phyloP scores from a whole-genome alignment of 2,888 invertebrate genomes.

The Corythucha ciliata region DNA sequence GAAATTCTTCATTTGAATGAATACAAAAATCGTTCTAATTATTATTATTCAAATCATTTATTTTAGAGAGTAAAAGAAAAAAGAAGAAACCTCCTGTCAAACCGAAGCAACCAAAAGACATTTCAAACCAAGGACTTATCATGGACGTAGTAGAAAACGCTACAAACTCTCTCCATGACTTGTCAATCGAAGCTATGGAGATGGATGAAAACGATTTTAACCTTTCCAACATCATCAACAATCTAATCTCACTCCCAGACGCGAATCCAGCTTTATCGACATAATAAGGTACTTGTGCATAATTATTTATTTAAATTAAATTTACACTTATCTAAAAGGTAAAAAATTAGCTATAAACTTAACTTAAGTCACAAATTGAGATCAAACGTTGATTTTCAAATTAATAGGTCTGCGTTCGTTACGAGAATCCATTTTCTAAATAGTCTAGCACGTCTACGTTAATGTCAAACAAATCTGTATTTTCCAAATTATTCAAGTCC shows the following conservation, averaged over 20 bases:
- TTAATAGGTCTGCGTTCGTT: too few relatives aligned
- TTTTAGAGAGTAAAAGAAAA: constrained; percentile 13
- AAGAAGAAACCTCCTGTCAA: neutral
- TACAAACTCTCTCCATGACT: neutral
- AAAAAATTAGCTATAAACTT: too few relatives aligned
- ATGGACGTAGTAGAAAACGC: too few relatives aligned
- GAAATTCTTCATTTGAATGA: too few relatives aligned
- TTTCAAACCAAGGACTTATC: too few relatives aligned
- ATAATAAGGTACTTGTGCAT: neutral
- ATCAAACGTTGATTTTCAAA: too few relatives aligned
- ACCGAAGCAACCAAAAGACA: neutral
- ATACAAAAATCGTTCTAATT: neutral
- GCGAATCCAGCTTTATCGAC: constrained; percentile 20
- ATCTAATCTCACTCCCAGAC: constrained; percentile 13
- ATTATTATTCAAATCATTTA: neutral
- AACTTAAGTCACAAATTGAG: too few relatives aligned
- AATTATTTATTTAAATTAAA: neutral
- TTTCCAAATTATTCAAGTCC: too few relatives aligned
- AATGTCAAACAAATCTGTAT: too few relatives aligned
- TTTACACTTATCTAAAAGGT: neutral
- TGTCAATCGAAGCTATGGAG: neutral
- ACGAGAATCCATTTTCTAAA: too few relatives aligned
- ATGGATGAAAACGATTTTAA: constrained; percentile 14
- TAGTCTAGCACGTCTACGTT: too few relatives aligned
- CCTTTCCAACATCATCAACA: constrained; percentile 16